A percentile compares a stretch with the other conserved stretches of the same genome.
Evolutionary conservation across 2,888 invertebrate species (phyloP).

Genomic region (Aspidiotus rigidus): DNA sequence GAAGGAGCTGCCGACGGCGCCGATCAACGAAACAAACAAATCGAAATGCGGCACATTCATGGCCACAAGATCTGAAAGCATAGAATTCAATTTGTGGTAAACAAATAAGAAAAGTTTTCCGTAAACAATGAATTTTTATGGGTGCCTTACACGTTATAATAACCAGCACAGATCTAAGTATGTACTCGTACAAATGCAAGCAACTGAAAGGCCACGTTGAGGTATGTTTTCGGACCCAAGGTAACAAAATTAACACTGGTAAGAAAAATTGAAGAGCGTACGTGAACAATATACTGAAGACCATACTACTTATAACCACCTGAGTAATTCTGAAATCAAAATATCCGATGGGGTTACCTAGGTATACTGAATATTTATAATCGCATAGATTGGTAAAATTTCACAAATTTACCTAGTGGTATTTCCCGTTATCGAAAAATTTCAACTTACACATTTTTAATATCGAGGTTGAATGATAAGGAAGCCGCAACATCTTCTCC

Average conservation of each 20-base stretch:
- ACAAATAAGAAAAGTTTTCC: neutral
- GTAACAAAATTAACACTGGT: conserved; percentile 82
- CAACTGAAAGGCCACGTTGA: conserved; percentile 42
- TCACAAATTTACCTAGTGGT: no score
- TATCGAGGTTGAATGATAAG: conserved; percentile 70
- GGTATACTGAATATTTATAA: no score
- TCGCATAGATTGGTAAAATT: no score
- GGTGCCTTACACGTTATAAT: conserved; percentile 61
- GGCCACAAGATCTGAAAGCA: conserved; percentile 66
- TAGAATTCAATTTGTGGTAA: neutral
- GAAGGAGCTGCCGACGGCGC: conserved; percentile 79
- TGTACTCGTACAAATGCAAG: conserved; percentile 54
- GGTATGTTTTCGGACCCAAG: conserved; percentile 46
- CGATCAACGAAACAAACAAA: conserved; percentile 82
- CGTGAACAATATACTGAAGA: conserved; percentile 74
- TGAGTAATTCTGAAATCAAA: conserved; percentile 59
- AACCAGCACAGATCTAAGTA: conserved; percentile 63
- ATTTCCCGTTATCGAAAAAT: neutral
- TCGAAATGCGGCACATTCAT: conserved; percentile 76
- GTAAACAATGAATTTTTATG: neutral
- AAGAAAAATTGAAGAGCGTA: conserved; percentile 87
- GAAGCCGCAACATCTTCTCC: conserved; percentile 73
- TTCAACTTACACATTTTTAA: conserved; percentile 25
- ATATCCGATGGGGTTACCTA: neutral
- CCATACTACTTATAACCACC: conserved; percentile 72